Conservation (phyloP, 2,113 vertebrate genomes). For the Corythaixoides concolor region DNA sequence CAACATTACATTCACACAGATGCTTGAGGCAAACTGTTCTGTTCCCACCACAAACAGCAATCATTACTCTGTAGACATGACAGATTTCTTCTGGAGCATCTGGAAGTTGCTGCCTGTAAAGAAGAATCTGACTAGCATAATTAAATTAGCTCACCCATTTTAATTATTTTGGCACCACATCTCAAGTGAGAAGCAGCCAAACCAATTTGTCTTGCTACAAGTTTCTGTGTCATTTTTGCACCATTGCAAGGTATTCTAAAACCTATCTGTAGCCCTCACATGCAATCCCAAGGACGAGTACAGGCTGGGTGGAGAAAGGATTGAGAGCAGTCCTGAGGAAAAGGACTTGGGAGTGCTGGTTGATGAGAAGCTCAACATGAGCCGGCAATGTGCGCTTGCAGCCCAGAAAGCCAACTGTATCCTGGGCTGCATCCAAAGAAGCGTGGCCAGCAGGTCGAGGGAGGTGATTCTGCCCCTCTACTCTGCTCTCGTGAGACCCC, state of each 20-base stretch:
- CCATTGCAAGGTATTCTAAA: neutral
- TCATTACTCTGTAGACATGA: constrained; percentile 13
- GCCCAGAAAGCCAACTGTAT: no score
- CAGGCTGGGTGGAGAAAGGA: no score
- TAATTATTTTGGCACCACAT: constrained; percentile 34
- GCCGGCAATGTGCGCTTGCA: no score
- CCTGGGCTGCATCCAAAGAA: no score
- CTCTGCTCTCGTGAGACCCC: no score
- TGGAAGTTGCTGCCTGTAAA: constrained; percentile 25
- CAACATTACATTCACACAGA: neutral
- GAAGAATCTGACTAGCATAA: constrained; percentile 42
- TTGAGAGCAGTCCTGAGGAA: no score
- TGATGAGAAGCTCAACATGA: no score
- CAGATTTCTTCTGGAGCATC: constrained; percentile 35
- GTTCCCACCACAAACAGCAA: constrained; percentile 19
- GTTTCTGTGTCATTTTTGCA: neutral
- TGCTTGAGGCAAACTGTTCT: constrained; percentile 26
- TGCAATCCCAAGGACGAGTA: no score
- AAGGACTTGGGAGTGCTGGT: no score
- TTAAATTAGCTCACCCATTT: constrained; percentile 42
- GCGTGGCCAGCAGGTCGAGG: no score
- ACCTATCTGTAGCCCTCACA: neutral
- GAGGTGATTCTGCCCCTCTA: no score
- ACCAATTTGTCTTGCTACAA: neutral
- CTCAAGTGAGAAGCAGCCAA: constrained; percentile 31